Base-by-base conservation (phyloP, 2,888 invertebrate species). In the Trichopria drosophilae region DNA sequence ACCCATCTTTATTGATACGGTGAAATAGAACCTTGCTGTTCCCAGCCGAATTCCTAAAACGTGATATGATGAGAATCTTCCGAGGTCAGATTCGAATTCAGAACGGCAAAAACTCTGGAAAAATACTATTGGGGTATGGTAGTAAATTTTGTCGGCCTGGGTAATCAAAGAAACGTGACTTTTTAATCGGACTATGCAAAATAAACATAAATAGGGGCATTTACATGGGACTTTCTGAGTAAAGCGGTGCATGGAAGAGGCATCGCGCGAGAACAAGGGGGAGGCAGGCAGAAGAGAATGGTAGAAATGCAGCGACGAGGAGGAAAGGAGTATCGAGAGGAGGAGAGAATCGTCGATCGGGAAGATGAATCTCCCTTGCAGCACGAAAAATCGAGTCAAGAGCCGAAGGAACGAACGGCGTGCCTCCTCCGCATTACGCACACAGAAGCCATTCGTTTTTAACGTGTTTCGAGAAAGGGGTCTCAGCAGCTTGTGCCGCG, bases 321-420 rank as follows among this genome's bases (percentile, higher is more conserved):
- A 44, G 51, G 50, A 55, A 26, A 23, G 39, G 57, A 50, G 42
- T 36, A 51, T 28, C 58, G 58, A 32, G 44, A 56, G 60, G 51
- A 37, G 55, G 58, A 60, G 59, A 53, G 57, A 56, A 59, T n/a
- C n/a, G n/a, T n/a, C n/a, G n/a, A n/a, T 64, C 57, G 60, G 59
- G 63, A 58, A 68, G 67, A 67, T 66, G 67, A 69, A 70, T 72
- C 64, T 69, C 53, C 58, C 58, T 62, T 57, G 61, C 57, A 65
- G 69, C 63, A 70, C 68, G 69, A 63, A 68, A 71, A 72, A 71
- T 69, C 71, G 67, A 71, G 65, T 66, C 69, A 64, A 62, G 61
- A 58, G 67, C 62, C 65, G 63, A 60, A 62, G 61, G 58, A 61
- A 60, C 60, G 54, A 55, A 39, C 42, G 52, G 55, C 56, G n/a